Base-by-base conservation (phyloP, 2,888 invertebrate genomes). In the Ophioninae sp. region DNA sequence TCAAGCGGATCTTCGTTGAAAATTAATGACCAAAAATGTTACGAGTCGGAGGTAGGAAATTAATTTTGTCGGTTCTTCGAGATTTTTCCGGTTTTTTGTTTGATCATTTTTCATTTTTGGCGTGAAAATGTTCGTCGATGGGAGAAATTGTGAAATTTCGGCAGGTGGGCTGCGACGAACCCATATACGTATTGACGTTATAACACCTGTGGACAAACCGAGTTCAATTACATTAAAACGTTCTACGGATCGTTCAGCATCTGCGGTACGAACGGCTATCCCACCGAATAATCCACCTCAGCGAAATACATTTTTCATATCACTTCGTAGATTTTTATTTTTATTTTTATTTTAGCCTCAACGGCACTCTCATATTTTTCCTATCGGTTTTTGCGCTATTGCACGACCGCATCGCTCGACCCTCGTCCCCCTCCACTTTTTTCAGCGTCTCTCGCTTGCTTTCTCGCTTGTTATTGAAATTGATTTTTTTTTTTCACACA, bases 141-240 rank as follows among this genome's bases (percentile, higher is more conserved):
- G 17, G 17, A 17, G 13, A 50, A 13, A 50, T 50, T 50, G 13
- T 50, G 17, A 50, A 50, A 50, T 50, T 50, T 3, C 50, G 13
- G 6, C 10, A 44, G 17, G 13, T 17, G 17, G 21, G 17, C 6
- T 68, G 13, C 1, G 17, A 23, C 23, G 21, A 68, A 56, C 13
- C 30, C 20, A 41, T 30, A 41, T 8, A n/a, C 10, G 20, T 50
- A 56, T 39, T 3, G 21, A 57, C n/a, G 59, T 59, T 69, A 72
- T 57, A 79, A 79, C 65, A 67, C 65, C 72, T 72, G 62, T 57
- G 56, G 62, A 73, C 62, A 69, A 62, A 13, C 61, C 56, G n/a
- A n/a, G 64, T 30, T 75, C 75, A 62, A 81, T 81, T 65, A 75
- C 56, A 80, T 75, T 69, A 65, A 75, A 75, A 75, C 39, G 75